Evolutionary conservation across 2,113 vertebrate genomes (phyloP).

Genomic region (Falco punctatus): DNA sequence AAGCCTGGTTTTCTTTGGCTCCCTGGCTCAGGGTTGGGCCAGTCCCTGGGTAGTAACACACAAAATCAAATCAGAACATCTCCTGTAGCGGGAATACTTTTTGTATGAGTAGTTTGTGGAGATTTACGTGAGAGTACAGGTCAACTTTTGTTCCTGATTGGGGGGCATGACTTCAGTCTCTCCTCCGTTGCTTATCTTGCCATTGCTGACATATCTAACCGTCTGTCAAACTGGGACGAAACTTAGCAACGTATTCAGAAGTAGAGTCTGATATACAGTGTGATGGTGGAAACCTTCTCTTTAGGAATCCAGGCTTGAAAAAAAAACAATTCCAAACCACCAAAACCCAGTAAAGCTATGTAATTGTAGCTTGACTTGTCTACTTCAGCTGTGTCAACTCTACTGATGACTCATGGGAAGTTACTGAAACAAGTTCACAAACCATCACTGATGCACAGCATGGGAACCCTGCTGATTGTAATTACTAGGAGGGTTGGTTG

Average conservation of each 20-base stretch:
- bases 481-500: background rate
- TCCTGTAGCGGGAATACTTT: background rate
- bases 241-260: background rate
- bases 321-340: background rate
- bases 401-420: background rate
- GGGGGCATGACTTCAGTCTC: background rate
- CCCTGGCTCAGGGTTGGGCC: slow-evolving; percentile 4
- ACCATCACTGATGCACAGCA: slow-evolving; percentile 33
- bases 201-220: background rate
- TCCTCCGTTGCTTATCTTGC: background rate
- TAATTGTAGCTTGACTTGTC: background rate
- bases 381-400: background rate
- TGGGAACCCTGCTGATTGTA: background rate
- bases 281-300: background rate
- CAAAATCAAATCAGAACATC: background rate
- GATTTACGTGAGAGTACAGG: background rate
- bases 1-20: slow-evolving; percentile 51
- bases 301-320: background rate
- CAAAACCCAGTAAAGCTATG: background rate
- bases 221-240: background rate
- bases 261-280: background rate
- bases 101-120: background rate
- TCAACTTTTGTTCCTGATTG: background rate
- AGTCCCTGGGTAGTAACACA: background rate
- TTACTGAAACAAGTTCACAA: background rate